phyloP scores from a whole-genome alignment of 2,888 invertebrate genomes.

The Tetragnatha montana region DNA sequence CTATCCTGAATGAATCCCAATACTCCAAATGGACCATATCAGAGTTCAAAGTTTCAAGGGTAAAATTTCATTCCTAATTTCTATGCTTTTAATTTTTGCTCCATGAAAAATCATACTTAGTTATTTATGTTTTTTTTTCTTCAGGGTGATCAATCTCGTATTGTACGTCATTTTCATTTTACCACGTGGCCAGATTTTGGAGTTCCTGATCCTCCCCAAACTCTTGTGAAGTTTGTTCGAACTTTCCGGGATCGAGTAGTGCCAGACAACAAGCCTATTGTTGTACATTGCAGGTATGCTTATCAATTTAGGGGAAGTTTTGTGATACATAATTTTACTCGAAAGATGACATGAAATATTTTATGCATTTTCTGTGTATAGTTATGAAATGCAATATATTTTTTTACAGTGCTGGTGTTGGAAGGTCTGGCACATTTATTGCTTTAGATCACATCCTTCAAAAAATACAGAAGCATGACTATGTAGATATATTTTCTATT shows the following conservation, averaged over 20 bases:
- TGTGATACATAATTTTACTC: not conserved
- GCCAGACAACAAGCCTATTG: slow-evolving; percentile 91
- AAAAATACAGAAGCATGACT: slow-evolving; percentile 89
- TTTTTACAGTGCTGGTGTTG: slow-evolving; percentile 81
- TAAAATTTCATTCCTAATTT: slow-evolving; percentile 4
- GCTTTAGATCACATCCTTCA: slow-evolving; percentile 95
- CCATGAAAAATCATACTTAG: not conserved
- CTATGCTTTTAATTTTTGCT: no score
- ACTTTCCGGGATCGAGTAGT: slow-evolving; percentile 93
- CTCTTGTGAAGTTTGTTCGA: slow-evolving; percentile 92
- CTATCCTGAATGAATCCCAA: slow-evolving; percentile 92
- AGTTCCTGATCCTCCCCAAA: slow-evolving; percentile 95
- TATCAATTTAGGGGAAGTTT: not conserved
- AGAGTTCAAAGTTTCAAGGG: slow-evolving; percentile 86
- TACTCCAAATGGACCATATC: slow-evolving; percentile 97
- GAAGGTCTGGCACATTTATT: slow-evolving; percentile 94
- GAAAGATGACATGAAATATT: not conserved
- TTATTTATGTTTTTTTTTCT: not conserved
- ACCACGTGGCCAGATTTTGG: slow-evolving; percentile 99
- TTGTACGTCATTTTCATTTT: slow-evolving; percentile 96
- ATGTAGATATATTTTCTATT: slow-evolving; percentile 96
- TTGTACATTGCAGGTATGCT: slow-evolving; percentile 93
- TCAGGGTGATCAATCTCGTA: slow-evolving; percentile 91
- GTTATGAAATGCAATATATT: not conserved
- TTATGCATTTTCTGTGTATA: not conserved